Percentiles rank a stretch among this genome's conserved stretches.
Evolutionary conservation across 2,113 vertebrate species (phyloP).

Genomic region (Lycaon pictus): DNA sequence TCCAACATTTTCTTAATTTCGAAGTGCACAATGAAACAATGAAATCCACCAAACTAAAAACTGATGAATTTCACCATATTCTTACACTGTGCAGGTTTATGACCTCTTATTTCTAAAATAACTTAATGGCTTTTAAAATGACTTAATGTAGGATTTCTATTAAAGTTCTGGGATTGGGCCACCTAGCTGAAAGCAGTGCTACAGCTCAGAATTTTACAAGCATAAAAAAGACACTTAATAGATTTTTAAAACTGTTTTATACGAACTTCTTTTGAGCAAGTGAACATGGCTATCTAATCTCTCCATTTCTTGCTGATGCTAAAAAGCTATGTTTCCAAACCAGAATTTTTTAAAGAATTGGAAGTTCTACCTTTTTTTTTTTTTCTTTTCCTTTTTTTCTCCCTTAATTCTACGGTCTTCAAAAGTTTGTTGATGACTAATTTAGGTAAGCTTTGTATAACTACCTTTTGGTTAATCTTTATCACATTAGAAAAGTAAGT

Average conservation of each 20-base stretch:
- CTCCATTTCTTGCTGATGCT: background rate
- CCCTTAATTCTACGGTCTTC: background rate
- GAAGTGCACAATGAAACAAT: background rate
- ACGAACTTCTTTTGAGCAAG: background rate
- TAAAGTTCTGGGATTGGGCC: background rate
- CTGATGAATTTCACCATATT: background rate
- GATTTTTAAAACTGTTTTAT: background rate
- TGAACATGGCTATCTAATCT: background rate
- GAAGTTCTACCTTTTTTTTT: background rate
- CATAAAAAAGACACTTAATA: background rate
- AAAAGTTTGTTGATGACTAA: background rate
- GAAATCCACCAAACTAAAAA: background rate
- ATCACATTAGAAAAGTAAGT: background rate
- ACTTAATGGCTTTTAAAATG: background rate
- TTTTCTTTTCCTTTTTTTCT: background rate
- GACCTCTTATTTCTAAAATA: background rate
- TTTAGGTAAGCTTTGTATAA: background rate
- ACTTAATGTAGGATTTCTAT: background rate
- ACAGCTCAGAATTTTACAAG: background rate
- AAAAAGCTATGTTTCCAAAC: background rate
- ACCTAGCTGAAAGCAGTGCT: background rate
- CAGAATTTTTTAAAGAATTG: background rate
- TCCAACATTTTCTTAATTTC: background rate
- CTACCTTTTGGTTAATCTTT: background rate
- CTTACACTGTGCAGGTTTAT: background rate